Base-by-base conservation (phyloP, 2,113 vertebrate species). In the Parotia lawesii region DNA sequence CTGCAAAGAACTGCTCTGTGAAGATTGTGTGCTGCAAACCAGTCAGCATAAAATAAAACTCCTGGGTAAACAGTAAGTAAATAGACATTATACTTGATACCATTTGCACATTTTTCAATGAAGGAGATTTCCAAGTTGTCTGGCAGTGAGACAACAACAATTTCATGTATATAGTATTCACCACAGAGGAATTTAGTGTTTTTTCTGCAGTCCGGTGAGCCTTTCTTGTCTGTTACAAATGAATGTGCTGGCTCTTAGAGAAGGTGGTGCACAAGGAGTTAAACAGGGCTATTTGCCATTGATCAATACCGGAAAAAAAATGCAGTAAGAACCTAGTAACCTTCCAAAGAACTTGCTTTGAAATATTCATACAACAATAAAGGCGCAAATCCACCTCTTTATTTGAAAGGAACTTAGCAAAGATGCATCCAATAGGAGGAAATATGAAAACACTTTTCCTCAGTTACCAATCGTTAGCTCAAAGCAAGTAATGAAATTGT, bases 401-500 rank as follows among this genome's bases (percentile, higher is more conserved):
- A 72, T 90, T 93, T 94, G 87, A 93, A 87, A 16, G 58, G 27
- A 94, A 77, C 79, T 88, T 83, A 76, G 81, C 61, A 77, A 89
- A 94, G 82, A 93, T 73, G 53, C 38, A 72, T 76, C 77, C 88
- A 94, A 56, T 31, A 37, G 71, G n/a, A 84, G 76, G 90, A 97
- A 96, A 88, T 93, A 79, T 21, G 58, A 94, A 96, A 96, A 73
- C 51, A 44, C 70, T 96, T 94, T 86, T 91, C 51, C 53, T 96
- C 64, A 97, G 94, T 97, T 96, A 86, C 85, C 87, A 95, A 38
- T 85, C 4, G 16, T 96, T 97, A 97, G 89, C 94, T 96, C 70
- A 91, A 94, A 97, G 89, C 80, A 94, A 96, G 96, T 97, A 97
- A 96, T 94, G 92, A 96, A 97, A 97, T 95, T 79, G 96, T 97